These are phyloP conservation scores for Oligia latruncula DNA, from an alignment of 2,888 invertebrate genomes.

Conservation along the genomic window DNA sequence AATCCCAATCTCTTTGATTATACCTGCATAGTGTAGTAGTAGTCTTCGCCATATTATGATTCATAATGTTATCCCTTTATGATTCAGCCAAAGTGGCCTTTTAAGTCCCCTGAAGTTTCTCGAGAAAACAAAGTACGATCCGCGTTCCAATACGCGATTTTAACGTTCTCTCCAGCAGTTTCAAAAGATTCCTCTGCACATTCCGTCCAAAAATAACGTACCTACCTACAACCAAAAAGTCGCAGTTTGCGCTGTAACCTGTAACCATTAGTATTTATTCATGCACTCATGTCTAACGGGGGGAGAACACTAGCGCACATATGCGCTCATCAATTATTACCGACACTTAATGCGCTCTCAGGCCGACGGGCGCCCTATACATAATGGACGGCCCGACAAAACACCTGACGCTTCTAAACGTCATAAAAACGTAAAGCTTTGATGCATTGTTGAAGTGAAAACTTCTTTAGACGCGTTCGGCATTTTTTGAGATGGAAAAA, in stretches of 20 bases:
- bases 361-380: conserved; percentile 69
- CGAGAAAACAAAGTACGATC: too few relatives aligned
- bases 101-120: too few relatives aligned
- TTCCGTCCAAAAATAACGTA: background rate
- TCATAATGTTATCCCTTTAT: too few relatives aligned
- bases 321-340: conserved; percentile 77
- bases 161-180: too few relatives aligned
- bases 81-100: too few relatives aligned
- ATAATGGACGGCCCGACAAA: conserved; percentile 73
- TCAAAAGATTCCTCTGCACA: background rate
- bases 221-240: conserved; percentile 10
- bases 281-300: conserved; percentile 59
- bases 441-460: conserved; percentile 21
- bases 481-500: too few relatives aligned
- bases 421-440: conserved; percentile 58
- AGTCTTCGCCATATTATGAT: too few relatives aligned
- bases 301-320: conserved; percentile 59
- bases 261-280: conserved; percentile 55
- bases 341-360: conserved; percentile 76
- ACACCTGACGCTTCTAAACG: conserved; percentile 75
- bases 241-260: conserved; percentile 1
- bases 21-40: too few relatives aligned
- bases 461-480: too few relatives aligned
- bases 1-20: too few relatives aligned
- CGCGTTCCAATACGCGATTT: too few relatives aligned